phyloP scores from a whole-genome alignment of 2,888 invertebrate genomes.

The Drosophila pegasa region DNA sequence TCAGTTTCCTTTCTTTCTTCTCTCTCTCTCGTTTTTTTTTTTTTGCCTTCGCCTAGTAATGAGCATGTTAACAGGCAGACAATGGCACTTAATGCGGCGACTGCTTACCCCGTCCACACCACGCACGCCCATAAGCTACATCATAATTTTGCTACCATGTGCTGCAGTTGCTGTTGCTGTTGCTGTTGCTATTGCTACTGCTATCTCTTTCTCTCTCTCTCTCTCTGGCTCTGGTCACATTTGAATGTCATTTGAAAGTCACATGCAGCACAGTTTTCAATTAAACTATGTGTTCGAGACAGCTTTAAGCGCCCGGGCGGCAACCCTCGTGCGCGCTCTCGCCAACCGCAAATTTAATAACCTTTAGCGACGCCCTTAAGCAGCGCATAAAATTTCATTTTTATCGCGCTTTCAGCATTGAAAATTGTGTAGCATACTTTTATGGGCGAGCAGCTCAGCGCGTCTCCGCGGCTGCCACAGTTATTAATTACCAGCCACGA shows the following conservation, averaged over 20 bases:
- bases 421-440: constrained; percentile 59
- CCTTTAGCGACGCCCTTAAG: constrained; percentile 59
- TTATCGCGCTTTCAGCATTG: constrained; percentile 60
- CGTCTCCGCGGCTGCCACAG: constrained; percentile 10
- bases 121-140: constrained; percentile 17
- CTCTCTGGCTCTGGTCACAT: constrained; percentile 15
- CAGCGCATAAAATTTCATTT: constrained; percentile 69
- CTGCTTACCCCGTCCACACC: constrained; percentile 4
- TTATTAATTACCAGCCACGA: constrained; percentile 49
- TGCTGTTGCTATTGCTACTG: not conserved
- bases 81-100: constrained; percentile 75
- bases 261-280: constrained; percentile 49
- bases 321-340: too few relatives aligned
- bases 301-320: constrained; percentile 42
- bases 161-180: constrained; percentile 28
- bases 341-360: constrained; percentile 45
- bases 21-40: not conserved
- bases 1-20: constrained; percentile 44
- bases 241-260: constrained; percentile 77
- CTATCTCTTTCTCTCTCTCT: not conserved
- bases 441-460: constrained; percentile 31
- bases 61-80: constrained; percentile 80
- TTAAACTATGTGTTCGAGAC: constrained; percentile 51
- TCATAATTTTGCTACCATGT: constrained; percentile 60
- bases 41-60: constrained; percentile 64